Base-by-base conservation (phyloP, 2,888 invertebrate genomes). In the Listrodromus nycthemerus region DNA sequence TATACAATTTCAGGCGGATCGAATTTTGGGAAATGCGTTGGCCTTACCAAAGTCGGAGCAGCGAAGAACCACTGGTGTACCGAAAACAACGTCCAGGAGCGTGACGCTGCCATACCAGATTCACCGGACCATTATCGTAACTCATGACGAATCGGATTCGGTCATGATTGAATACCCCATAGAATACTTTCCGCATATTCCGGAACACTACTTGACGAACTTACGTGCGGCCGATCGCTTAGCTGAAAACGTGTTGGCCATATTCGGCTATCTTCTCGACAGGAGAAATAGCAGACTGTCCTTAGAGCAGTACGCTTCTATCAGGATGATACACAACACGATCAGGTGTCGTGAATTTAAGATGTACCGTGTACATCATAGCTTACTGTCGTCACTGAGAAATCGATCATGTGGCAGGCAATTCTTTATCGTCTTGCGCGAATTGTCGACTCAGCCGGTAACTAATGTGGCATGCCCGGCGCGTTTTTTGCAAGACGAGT, bases 261-360 rank as follows among this genome's bases (percentile, higher is more conserved):
- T 88, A 1, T 87, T 90, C 70, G 87, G 88, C 13, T 88, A 85
- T 37, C 55, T 88, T 21, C 80, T 89, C 16, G 80, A 87, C 67
- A 73, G 82, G 7, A 80, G 75, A 8, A 61, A 79, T 5, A 83
- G 52, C 13, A 48, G 21, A 21, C 69, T 90, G 41, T 83, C 85
- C 13, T 58, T 24, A 5, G 81, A 86, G 8, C 87, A 89, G 37
- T 87, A 88, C 69, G 50, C 74, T n/a, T 85, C 89, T 2, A 76
- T 90, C 7, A 71, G 85, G 30, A 52, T 83, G 21, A 80, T 89
- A 71, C 82, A 83, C 24, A 74, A 81, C 10, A 82, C 85, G 1
- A 48, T 90, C 13, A 81, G 82, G n/a, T 74, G 83, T 8, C 87
- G 85, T 13, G 82, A 50, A 41, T 79, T 88, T 27, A 73, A 86